A percentile compares a stretch with the other conserved stretches of the same genome.
These are phyloP conservation scores for Peromyscus attwateri DNA, from an alignment of 2,797 vertebrate genomes.

Conservation along the genomic window DNA sequence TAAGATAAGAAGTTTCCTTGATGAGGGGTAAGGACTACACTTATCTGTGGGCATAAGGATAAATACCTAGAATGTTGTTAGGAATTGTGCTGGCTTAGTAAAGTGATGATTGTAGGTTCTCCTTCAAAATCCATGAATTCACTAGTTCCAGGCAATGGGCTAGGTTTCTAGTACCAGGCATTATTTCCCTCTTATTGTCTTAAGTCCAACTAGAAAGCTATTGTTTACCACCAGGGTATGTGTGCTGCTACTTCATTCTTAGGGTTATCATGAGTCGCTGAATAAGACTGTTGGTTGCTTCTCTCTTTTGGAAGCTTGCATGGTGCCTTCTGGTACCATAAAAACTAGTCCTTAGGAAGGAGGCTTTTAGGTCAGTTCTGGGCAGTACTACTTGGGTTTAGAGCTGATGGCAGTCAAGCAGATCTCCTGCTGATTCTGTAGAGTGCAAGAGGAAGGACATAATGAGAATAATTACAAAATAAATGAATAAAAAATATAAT, in stretches of 20 bases:
- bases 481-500: neutral
- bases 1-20: neutral
- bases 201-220: neutral
- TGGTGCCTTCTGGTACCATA: neutral
- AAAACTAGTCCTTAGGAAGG: neutral
- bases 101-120: neutral
- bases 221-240: neutral
- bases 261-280: neutral
- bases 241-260: neutral
- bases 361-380: neutral
- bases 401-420: neutral
- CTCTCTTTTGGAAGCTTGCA: neutral
- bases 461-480: neutral
- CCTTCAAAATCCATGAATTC: neutral
- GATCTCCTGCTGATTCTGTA: neutral
- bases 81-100: neutral
- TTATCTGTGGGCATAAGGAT: neutral
- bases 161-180: neutral
- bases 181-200: neutral
- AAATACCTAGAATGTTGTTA: neutral
- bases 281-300: neutral
- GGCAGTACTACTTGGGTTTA: neutral
- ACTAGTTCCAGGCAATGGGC: neutral
- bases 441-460: neutral
- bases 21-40: neutral